phyloP scores from a whole-genome alignment of 2,888 invertebrate species.

The Epinotia demarniana region DNA sequence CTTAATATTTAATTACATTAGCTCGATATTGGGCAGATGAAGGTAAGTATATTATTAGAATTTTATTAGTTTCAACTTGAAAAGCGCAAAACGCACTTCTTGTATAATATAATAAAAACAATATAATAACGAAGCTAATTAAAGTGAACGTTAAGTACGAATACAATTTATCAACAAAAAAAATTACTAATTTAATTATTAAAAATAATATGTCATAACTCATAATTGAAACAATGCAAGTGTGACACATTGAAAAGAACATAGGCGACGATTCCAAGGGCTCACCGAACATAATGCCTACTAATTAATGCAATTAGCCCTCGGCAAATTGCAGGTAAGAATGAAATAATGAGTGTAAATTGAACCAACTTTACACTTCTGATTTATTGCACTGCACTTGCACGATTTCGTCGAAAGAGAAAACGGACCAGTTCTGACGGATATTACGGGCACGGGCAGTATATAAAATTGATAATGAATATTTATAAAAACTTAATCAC shows the following conservation, averaged over 20 bases:
- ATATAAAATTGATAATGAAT: conserved; percentile 82
- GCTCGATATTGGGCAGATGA: no score
- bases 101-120: no score
- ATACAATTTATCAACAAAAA: no score
- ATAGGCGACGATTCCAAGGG: conserved; percentile 66
- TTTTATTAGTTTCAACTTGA: no score
- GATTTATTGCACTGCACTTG: conserved; percentile 83
- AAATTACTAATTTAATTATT: background rate
- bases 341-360: conserved; percentile 83
- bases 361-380: conserved; percentile 83
- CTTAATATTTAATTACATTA: no score
- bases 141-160: no score
- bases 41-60: no score
- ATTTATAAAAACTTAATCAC: conserved; percentile 82
- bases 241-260: conserved; percentile 56
- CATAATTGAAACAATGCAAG: conserved; percentile 10
- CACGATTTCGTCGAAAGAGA: conserved; percentile 83
- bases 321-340: conserved; percentile 81
- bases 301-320: conserved; percentile 84
- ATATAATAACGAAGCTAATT: no score
- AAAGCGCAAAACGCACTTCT: no score
- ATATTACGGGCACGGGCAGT: conserved; percentile 72
- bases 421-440: conserved; percentile 80
- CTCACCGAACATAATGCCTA: conserved; percentile 73
- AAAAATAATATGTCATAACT: background rate